Evolutionary conservation across 2,888 invertebrate genomes (phyloP).

Genomic region (Plagodis dolabraria): DNA sequence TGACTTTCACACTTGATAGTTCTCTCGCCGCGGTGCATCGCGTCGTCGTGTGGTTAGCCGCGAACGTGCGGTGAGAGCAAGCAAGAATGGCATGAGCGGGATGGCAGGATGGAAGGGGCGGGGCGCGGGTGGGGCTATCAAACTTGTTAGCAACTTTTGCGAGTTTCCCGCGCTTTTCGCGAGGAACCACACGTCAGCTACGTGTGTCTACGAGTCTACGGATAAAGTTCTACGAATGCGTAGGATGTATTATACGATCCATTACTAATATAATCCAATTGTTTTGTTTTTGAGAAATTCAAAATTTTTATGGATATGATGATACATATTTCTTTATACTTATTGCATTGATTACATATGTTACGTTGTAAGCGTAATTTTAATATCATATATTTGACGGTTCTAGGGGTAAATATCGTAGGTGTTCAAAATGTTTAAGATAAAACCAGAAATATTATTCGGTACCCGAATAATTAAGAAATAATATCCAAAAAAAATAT

Average conservation of each 20-base stretch:
- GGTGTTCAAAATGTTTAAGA: too few relatives aligned
- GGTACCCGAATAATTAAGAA: too few relatives aligned
- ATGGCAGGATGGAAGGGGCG: constrained; percentile 52
- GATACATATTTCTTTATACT: too few relatives aligned
- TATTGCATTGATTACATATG: too few relatives aligned
- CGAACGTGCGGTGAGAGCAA: constrained; percentile 63
- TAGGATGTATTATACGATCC: constrained; percentile 2
- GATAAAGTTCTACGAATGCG: constrained; percentile 23
- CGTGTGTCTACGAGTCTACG: constrained; percentile 11
- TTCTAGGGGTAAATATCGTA: too few relatives aligned
- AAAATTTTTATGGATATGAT: too few relatives aligned
- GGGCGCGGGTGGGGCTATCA: constrained; percentile 61
- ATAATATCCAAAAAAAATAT: too few relatives aligned
- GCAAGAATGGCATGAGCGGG: constrained; percentile 42
- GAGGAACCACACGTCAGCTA: constrained; percentile 32
- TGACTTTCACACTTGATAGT: constrained; percentile 38
- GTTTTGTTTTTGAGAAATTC: too few relatives aligned
- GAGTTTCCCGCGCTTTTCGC: constrained; percentile 77
- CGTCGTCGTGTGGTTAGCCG: constrained; percentile 66
- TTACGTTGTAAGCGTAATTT: too few relatives aligned
- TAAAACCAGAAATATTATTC: too few relatives aligned
- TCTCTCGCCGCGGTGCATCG: constrained; percentile 43
- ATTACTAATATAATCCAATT: too few relatives aligned
- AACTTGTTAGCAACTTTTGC: constrained; percentile 64
- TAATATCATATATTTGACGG: too few relatives aligned